Conservation (phyloP, 2,888 invertebrate genomes). For the Tetropium fuscum region DNA sequence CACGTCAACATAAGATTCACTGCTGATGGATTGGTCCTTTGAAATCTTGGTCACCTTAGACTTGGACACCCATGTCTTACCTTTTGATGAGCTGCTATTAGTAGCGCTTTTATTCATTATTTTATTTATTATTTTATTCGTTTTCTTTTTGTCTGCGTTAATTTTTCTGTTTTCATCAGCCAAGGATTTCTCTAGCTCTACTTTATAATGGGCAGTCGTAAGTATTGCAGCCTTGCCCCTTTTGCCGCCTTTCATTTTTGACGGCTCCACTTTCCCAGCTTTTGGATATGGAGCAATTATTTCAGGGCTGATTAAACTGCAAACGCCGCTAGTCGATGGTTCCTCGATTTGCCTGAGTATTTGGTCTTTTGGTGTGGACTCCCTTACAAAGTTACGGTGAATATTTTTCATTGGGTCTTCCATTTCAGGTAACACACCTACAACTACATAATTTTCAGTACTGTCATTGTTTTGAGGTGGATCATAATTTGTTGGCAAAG, state of each 20-base stretch:
- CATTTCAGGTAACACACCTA: conserved; percentile 9
- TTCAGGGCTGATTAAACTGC: conserved; percentile 15
- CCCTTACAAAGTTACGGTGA: conserved; percentile 33
- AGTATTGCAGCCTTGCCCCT: conserved; percentile 12
- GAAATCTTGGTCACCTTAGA: conserved; percentile 5
- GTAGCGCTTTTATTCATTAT: conserved; percentile 10
- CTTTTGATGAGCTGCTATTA: conserved; percentile 5
- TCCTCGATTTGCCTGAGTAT: conserved; percentile 2
- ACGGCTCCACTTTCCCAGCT: conserved; percentile 3
- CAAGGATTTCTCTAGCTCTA: conserved; percentile 3
- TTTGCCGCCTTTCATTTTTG: conserved; percentile 17
- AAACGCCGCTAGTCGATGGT: conserved; percentile 19
- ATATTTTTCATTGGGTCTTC: neutral
- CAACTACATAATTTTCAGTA: conserved; percentile 12
- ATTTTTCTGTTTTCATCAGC: conserved; percentile 19
- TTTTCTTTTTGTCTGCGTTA: conserved; percentile 18
- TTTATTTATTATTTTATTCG: conserved; percentile 6
- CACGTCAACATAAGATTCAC: conserved; percentile 16
- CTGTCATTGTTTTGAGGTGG: conserved; percentile 16
- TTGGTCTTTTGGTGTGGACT: conserved; percentile 6
- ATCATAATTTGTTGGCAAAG: conserved; percentile 19
- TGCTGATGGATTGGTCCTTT: conserved; percentile 14
- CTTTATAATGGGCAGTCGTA: conserved; percentile 11
- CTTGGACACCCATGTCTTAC: conserved; percentile 15
- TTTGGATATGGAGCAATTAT: conserved; percentile 23